Base-by-base conservation (phyloP, 2,113 vertebrate genomes). In the Crotalus viridis region DNA sequence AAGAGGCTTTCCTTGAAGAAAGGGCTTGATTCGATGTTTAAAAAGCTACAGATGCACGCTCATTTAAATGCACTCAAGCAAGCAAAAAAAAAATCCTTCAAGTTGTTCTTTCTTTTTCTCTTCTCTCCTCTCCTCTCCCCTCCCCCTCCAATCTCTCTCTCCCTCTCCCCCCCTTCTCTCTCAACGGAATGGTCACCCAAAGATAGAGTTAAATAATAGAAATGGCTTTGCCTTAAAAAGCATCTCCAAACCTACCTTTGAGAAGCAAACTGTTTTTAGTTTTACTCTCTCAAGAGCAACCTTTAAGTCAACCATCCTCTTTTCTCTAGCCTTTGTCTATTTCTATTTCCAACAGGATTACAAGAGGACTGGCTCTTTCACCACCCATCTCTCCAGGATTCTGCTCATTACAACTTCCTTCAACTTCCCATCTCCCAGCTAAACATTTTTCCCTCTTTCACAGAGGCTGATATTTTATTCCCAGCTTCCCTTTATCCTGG, bases 201-300 rank as follows among this genome's bases (percentile, higher is more conserved):
- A 90, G 91, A 95, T 22, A 91, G 46, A 90, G 89, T 74, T 92
- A 95, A 95, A 93, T 95, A 95, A 94, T 19, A 64, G 92, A 93
- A 91, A 88, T 89, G 12, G 48, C 92, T 94, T 92, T 93, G 89
- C 48, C 64, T 94, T 61, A 64, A 87, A 5, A 21, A 87, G 94
- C 93, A 91, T 92, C 85, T 93, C 93, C 92, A 95, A 96, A 95
- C 87, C 94, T 87, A 94, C 89, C 93, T 95, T 94, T 61, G 89
- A 92, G 61, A 94, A 94, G 94, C 92, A 89, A 33, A 48, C 28
- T 0, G 6, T 51, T 94, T 94, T 93, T 93, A 81, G 91, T 91
- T 87, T 93, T 85, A 93, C 92, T 91, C 55, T 93, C 89, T 92
- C 90, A 92, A 94, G 28, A 56, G 52, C 89, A 85, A 61, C 94